A percentile compares a stretch with the other conserved stretches of the same genome.
These are phyloP conservation scores for Mus musculus DNA, from an alignment of 2,113 vertebrate genomes.

Conservation along the genomic window DNA sequence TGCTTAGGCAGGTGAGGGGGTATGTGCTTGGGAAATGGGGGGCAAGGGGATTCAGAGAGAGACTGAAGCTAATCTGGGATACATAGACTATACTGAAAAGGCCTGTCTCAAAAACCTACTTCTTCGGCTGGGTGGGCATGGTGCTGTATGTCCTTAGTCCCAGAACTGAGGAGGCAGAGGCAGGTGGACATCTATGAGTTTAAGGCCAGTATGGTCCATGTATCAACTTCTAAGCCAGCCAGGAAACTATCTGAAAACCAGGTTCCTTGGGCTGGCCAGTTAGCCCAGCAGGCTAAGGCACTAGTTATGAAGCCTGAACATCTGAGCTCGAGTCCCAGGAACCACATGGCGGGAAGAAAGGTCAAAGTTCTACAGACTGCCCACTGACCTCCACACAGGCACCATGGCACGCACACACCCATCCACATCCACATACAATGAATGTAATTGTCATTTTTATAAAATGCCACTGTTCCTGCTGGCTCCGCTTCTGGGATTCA, in stretches of 20 bases:
- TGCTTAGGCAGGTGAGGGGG: neutral
- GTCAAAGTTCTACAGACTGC: neutral
- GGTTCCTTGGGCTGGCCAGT: neutral
- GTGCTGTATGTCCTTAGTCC: neutral
- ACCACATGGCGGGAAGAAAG: neutral
- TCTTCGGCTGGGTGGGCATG: neutral
- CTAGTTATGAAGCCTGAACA: too few species aligned
- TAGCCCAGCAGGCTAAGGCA: neutral
- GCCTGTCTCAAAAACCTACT: neutral
- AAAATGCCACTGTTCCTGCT: neutral
- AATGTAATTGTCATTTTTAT: neutral
- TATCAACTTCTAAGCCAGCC: neutral
- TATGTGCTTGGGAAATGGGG: neutral
- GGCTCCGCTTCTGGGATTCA: neutral
- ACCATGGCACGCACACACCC: neutral
- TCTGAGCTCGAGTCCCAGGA: neutral
- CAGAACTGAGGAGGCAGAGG: neutral
- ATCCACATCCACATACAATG: neutral
- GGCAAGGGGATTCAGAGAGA: neutral
- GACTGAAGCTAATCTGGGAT: neutral
- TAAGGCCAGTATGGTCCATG: neutral
- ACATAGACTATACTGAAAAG: neutral
- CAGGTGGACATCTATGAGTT: neutral
- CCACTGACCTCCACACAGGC: neutral
- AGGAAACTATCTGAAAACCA: neutral